phyloP scores from a whole-genome alignment of 2,797 vertebrate genomes.

The Intellagama lesueurii region DNA sequence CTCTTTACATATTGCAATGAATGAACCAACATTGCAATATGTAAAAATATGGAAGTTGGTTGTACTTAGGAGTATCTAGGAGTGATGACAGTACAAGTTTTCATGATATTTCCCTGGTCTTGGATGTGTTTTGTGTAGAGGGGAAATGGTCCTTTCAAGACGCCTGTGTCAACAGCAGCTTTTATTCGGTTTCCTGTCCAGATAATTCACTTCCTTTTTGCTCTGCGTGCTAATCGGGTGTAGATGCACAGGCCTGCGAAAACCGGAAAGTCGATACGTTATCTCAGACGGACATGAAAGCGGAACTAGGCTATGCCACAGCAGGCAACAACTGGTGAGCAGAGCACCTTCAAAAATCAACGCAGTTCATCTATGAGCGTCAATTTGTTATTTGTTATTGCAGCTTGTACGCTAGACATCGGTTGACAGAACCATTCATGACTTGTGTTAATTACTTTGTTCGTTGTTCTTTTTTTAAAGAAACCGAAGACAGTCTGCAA shows the following conservation, averaged over 20 bases:
- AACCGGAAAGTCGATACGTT: constrained; percentile 68
- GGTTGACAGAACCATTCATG: too few relatives aligned
- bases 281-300: constrained; percentile 57
- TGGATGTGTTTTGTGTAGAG: not conserved
- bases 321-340: constrained; percentile 63
- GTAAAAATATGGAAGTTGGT: not conserved
- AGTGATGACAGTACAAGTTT: not conserved
- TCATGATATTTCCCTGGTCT: not conserved
- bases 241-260: constrained; percentile 65
- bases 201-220: constrained; percentile 70
- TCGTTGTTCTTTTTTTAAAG: too few relatives aligned
- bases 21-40: not conserved
- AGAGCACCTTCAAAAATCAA: not conserved
- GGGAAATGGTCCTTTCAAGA: constrained; percentile 49
- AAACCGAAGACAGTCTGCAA: too few relatives aligned
- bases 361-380: too few relatives aligned
- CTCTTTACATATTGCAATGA: too few relatives aligned
- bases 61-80: not conserved
- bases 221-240: constrained; percentile 61
- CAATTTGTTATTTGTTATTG: too few relatives aligned
- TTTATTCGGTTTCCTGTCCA: constrained; percentile 67
- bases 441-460: too few relatives aligned
- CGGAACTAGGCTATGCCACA: constrained; percentile 63
- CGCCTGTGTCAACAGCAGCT: constrained; percentile 64
- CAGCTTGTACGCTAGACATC: too few relatives aligned